Evolutionary conservation across 2,888 invertebrate species (phyloP).

Genomic region (Rapana venosa): DNA sequence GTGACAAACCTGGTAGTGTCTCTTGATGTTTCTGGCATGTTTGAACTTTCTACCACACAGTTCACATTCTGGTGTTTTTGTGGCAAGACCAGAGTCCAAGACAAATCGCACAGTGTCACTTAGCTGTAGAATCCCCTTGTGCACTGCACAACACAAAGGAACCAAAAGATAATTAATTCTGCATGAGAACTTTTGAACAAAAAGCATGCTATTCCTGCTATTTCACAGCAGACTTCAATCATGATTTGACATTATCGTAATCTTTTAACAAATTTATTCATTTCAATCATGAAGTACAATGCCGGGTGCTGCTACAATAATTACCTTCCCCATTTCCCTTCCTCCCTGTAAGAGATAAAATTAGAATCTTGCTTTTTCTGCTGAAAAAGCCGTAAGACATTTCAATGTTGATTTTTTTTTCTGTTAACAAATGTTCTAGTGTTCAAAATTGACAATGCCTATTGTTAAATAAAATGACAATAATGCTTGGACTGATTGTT

Average conservation of each 20-base stretch:
- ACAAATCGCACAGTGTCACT: neutral
- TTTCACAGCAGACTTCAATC: neutral
- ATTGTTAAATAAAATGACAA: too few species aligned
- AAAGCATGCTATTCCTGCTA: neutral
- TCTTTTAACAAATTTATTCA: neutral
- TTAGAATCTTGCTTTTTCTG: neutral
- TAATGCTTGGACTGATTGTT: too few species aligned
- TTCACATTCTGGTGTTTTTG: conserved; percentile 26
- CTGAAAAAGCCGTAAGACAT: too few species aligned
- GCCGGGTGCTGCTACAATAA: neutral
- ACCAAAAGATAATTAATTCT: neutral
- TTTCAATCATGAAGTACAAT: neutral
- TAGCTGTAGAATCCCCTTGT: conserved; percentile 7
- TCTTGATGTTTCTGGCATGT: conserved; percentile 37
- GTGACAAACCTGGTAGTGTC: conserved; percentile 39
- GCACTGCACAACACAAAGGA: conserved; percentile 25
- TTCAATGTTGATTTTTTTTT: too few species aligned
- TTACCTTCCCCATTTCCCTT: too few species aligned
- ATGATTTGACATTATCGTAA: neutral
- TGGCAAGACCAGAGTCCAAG: neutral
- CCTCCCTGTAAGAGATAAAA: too few species aligned
- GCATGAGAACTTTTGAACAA: conserved; percentile 4
- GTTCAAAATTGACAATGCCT: too few species aligned
- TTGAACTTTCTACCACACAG: conserved; percentile 35
- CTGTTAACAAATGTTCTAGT: too few species aligned